Conservation (phyloP, 2,113 vertebrate species). For the Brachirus orientalis region DNA sequence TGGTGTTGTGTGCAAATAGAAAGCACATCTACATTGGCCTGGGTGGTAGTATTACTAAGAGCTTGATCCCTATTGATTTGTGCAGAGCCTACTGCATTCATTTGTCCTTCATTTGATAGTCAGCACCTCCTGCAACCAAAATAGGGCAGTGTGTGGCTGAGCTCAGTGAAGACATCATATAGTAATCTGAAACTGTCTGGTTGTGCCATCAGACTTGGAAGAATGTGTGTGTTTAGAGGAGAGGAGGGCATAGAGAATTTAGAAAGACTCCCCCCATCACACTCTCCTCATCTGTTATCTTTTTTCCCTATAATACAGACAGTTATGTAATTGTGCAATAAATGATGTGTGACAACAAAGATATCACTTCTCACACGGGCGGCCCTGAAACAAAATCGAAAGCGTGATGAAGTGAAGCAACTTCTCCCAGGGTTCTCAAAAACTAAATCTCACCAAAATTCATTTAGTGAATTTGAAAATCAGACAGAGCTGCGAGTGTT, state of each 20-base stretch:
- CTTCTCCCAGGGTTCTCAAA: neutral
- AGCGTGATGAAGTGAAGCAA: constrained; percentile 24
- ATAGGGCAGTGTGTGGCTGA: constrained; percentile 46
- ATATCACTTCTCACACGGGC: constrained; percentile 22
- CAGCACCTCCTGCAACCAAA: constrained; percentile 38
- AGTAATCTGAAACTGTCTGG: constrained; percentile 23
- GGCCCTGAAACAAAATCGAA: constrained; percentile 19
- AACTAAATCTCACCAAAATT: too few relatives aligned
- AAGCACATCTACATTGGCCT: constrained; percentile 68
- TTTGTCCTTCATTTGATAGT: constrained; percentile 54
- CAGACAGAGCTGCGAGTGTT: too few relatives aligned
- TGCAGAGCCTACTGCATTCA: constrained; percentile 18
- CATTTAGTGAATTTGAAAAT: too few relatives aligned
- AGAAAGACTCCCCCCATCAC: neutral
- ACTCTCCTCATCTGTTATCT: constrained; percentile 23
- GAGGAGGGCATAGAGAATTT: neutral
- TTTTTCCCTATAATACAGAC: constrained; percentile 5
- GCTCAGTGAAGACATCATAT: constrained; percentile 42
- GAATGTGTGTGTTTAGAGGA: neutral
- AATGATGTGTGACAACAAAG: constrained; percentile 45
- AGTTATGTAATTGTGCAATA: constrained; percentile 33
- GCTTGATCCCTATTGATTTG: constrained; percentile 67
- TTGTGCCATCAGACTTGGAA: constrained; percentile 1
- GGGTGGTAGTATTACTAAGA: constrained; percentile 48
- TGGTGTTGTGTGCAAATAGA: constrained; percentile 51